Evolutionary conservation across 1,140 invertebrate species (phyloP).

Genomic region (Hyles euphorbiae): DNA sequence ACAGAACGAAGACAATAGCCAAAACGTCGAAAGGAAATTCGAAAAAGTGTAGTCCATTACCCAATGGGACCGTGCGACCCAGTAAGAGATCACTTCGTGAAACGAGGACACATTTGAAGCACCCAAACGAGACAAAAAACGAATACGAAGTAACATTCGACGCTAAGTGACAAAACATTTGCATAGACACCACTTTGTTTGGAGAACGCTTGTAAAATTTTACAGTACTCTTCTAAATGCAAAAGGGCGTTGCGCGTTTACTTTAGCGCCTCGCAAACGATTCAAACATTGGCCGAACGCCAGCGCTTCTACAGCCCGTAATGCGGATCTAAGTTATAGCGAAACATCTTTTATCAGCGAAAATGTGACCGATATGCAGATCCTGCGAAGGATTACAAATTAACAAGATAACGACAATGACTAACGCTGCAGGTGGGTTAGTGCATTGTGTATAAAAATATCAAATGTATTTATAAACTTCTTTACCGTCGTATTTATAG

Average conservation of each 20-base stretch:
- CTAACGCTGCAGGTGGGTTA: too few relatives aligned
- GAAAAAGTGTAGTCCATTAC: too few relatives aligned
- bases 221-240: constrained; percentile 19
- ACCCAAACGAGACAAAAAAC: not conserved
- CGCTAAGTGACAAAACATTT: constrained; percentile 10
- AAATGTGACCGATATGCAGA: not conserved
- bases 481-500: too few relatives aligned
- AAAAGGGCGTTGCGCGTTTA: constrained; percentile 28
- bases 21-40: too few relatives aligned
- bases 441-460: too few relatives aligned
- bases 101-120: not conserved
- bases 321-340: constrained; percentile 28
- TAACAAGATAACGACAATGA: too few relatives aligned
- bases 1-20: too few relatives aligned
- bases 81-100: too few relatives aligned
- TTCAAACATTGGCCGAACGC: constrained; percentile 33
- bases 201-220: constrained; percentile 18
- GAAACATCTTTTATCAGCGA: constrained; percentile 21
- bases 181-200: constrained; percentile 15
- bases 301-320: constrained; percentile 15
- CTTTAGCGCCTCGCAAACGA: constrained; percentile 26
- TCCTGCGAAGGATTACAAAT: too few relatives aligned
- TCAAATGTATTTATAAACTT: too few relatives aligned
- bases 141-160: not conserved
- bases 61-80: too few relatives aligned